phyloP scores from a whole-genome alignment of 2,888 invertebrate genomes.

The Branchipolynoe longqiensis region DNA sequence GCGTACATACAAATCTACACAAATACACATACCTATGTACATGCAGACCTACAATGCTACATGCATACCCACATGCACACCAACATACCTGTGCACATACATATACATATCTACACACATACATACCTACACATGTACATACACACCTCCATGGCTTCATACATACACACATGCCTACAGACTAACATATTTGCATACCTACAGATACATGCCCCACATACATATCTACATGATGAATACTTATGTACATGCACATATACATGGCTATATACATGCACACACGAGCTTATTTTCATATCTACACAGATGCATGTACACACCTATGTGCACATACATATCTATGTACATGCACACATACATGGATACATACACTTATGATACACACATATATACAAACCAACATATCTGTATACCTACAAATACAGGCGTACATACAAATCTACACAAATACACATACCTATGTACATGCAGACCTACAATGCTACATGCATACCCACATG shows the following conservation, averaged over 20 bases:
- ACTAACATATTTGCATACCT: not conserved
- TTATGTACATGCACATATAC: not conserved
- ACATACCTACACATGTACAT: not conserved
- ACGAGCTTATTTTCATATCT: not conserved
- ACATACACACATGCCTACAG: not conserved
- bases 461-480: not conserved
- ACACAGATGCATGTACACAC: not conserved
- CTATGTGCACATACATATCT: not conserved
- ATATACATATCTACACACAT: not conserved
- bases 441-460: not conserved
- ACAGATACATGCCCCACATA: not conserved
- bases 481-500: not conserved
- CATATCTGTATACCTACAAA: not conserved
- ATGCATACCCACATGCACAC: constrained; percentile 1
- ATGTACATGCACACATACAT: not conserved
- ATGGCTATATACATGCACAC: not conserved
- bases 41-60: not conserved
- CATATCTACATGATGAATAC: not conserved
- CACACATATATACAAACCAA: not conserved
- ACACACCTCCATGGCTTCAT: not conserved
- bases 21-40: not conserved
- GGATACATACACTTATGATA: not conserved
- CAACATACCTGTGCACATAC: not conserved
- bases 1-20: not conserved
- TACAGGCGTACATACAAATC: not conserved